Base-by-base conservation (phyloP, 1,140 invertebrate genomes). In the Monochamus saltuarius region DNA sequence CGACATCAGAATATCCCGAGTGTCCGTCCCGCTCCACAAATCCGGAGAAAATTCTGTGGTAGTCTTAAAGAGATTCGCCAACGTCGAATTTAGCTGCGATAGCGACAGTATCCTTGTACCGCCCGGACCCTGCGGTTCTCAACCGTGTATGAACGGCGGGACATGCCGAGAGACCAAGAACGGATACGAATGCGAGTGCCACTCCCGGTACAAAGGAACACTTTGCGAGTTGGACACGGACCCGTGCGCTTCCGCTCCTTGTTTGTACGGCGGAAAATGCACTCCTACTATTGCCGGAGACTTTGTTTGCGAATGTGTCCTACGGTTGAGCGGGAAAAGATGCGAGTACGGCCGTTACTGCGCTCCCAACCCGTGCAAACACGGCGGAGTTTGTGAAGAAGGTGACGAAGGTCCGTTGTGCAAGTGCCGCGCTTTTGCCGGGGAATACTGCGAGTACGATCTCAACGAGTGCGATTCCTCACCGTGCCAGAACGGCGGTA, bases 61-160 rank as follows among this genome's bases (percentile, higher is more conserved):
- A 4, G 83, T 85, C 16, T 74, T 92, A 1, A 87, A 88, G 71
- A 80, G 89, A 13, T 86, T 93, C 62, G 84, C 85, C 0, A 86
- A 89, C 63, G 85, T 93, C 0, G 86, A 90, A 57, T 89, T 91
- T 62, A 87, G 85, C 59, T 96, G 93, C 75, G 84, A 88, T 60
- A 76, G 86, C 1, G 72, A 79, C 7, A 78, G 74, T 11, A 78
- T 84, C 14, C 73, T 91, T 7, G 70, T 84, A 7, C 80, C 85
- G 19, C 82, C 87, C 3, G 91, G 91, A 3, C 82, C 90, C 0
- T 97, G 95, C 75, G 89, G 90, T 9, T 88, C 87, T 4, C 88
- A 91, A 63, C 94, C 94, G 0, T 97, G 95, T 77, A 81, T 87
- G 47, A 95, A 97, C 73, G 92, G 90, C 13, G 95, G 94, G 4